Evolutionary conservation across 2,113 vertebrate species (phyloP), one percentile per base, ranked within the genome.

Genomic region (Larimichthys crocea): DNA sequence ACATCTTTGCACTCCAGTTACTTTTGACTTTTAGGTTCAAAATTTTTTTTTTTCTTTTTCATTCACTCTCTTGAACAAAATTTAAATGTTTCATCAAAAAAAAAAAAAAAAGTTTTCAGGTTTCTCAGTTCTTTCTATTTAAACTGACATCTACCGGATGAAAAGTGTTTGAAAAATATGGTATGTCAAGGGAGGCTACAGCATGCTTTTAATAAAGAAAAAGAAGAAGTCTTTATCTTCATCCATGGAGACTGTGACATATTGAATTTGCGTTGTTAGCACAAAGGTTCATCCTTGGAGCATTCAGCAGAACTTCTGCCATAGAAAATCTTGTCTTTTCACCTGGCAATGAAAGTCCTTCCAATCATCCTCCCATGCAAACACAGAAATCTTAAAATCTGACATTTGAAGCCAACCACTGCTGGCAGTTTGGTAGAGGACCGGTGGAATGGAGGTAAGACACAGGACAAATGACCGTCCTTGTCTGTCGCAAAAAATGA

Each of bases 241-340:
- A 19, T 84, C 83, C 84, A 86, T 89, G 74, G 84, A 74, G 80
- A 90, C 84, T 3, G 26, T 76, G 66, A 84, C 83, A 70, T 72
- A 77, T 68, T 80, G 70, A 73, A 57, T 85, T 78, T 68, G 31
- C 72, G 76, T 67, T 77, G 71, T 82, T 89, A 12, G 66, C 48
- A 83, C 72, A 85, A 91, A 79, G 75, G 69, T 14, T 35, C 15
- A 61, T 77, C 90, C 90, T 91, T 89, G 88, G 68, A 69, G 79
- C 79, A 55, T 92, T 88, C 46, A 76, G 74, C 1, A 50, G 74
- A 81, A 80, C 62, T 61, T 84, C 60, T 74, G 65, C 73, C 74
- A 68, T 68, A 83, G 48, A 84, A 90, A 81, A 81, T 11, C 12
- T 1, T 10, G 61, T 77, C 78, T 88, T 85, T 91, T 87, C 83